Evolutionary conservation across 1,140 invertebrate genomes (phyloP).

Genomic region (Diorhabda carinulata): DNA sequence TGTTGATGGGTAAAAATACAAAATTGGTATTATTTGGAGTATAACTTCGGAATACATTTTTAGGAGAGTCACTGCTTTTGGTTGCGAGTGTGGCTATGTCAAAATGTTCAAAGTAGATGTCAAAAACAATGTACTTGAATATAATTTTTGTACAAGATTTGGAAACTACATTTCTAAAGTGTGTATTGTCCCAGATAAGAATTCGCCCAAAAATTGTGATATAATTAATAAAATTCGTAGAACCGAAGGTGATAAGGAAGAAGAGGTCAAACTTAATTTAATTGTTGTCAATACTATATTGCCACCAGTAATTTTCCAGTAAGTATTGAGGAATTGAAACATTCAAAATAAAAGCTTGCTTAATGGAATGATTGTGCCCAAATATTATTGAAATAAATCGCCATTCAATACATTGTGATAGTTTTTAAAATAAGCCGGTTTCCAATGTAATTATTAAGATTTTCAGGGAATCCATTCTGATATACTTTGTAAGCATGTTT

Average conservation of each 20-base stretch:
- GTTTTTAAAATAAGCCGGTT: no score
- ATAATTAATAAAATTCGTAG: neutral
- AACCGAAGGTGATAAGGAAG: constrained; percentile 5
- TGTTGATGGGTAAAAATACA: no score
- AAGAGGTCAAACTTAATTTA: constrained; percentile 50
- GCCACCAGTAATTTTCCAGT: constrained; percentile 59
- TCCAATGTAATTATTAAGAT: no score
- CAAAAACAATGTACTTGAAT: constrained; percentile 49
- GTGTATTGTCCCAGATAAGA: constrained; percentile 51
- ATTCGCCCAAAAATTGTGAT: constrained; percentile 29
- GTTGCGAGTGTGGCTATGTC: constrained; percentile 62
- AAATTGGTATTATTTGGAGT: no score
- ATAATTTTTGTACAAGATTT: constrained; percentile 54
- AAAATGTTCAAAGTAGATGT: constrained; percentile 54
- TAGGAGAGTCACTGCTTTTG: constrained; percentile 58
- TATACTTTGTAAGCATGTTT: no score
- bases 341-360: no score
- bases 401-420: no score
- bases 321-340: constrained; percentile 27
- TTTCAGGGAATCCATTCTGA: no score
- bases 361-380: no score
- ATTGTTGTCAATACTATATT: constrained; percentile 58
- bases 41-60: constrained; percentile 20
- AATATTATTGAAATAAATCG: no score
- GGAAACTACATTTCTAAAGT: constrained; percentile 59